Percentiles rank a stretch among this genome's conserved stretches.
Conservation (phyloP, 1,140 invertebrate genomes). For the Drosophila sulfurigaster region DNA sequence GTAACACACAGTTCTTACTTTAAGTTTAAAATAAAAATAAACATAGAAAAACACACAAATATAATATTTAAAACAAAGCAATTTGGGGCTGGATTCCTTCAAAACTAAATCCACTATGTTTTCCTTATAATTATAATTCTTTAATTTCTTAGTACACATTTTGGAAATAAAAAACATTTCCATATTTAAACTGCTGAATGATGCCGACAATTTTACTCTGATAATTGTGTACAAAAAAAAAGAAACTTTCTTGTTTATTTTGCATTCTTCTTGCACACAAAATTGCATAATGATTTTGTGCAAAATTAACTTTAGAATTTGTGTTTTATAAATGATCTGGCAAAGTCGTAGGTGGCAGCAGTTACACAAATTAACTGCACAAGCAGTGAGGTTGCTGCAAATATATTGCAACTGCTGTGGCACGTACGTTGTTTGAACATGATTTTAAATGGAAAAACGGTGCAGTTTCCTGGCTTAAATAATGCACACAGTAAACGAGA, state of each 20-base stretch:
- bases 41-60: conserved; percentile 16
- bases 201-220: not conserved
- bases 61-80: conserved; percentile 7
- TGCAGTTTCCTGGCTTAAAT: conserved; percentile 25
- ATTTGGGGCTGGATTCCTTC: not conserved
- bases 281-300: conserved; percentile 30
- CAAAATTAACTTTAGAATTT: conserved; percentile 60
- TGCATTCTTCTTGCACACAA: not conserved
- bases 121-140: not conserved
- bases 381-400: conserved; percentile 58
- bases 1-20: conserved; percentile 8
- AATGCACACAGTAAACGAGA: conserved; percentile 3
- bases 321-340: conserved; percentile 52
- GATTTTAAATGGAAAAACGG: conserved; percentile 43
- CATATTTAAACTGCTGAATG: not conserved
- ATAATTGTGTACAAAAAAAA: no score
- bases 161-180: no score
- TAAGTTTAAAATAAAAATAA: conserved; percentile 3
- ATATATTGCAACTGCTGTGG: conserved; percentile 64
- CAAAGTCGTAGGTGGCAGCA: conserved; percentile 45
- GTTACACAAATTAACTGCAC: conserved; percentile 59
- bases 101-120: no score
- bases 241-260: not conserved
- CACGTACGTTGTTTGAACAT: conserved; percentile 50
- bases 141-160: no score